phyloP scores from a whole-genome alignment of 2,797 vertebrate genomes.

The Galaxias olidus region DNA sequence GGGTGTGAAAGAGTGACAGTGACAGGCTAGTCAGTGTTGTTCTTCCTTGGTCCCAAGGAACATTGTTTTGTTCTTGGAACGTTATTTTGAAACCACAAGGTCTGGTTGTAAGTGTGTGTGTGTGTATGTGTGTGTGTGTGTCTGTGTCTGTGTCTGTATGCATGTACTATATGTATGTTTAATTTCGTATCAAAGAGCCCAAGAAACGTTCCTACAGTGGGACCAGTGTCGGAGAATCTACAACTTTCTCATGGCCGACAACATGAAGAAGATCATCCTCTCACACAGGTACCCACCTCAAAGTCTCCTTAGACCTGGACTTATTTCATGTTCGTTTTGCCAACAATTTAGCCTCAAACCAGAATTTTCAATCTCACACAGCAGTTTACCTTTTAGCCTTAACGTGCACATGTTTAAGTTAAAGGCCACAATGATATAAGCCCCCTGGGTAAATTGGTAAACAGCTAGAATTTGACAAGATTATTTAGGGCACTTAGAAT shows the following conservation, averaged over 20 bases:
- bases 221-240: conserved; percentile 92
- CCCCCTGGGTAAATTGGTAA: too few relatives aligned
- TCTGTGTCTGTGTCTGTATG: conserved; percentile 16
- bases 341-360: too few relatives aligned
- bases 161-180: background rate
- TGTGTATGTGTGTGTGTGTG: conserved; percentile 3
- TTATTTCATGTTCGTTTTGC: too few relatives aligned
- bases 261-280: conserved; percentile 96
- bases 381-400: too few relatives aligned
- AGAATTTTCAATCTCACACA: too few relatives aligned
- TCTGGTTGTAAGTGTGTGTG: background rate
- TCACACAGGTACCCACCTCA: conserved; percentile 83
- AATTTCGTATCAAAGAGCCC: conserved; percentile 74
- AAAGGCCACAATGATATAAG: too few relatives aligned
- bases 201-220: conserved; percentile 96
- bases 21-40: background rate
- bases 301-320: too few relatives aligned
- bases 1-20: background rate
- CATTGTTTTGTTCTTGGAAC: background rate
- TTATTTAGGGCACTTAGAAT: too few relatives aligned
- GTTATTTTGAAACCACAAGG: background rate
- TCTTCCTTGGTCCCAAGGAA: conserved; percentile 5
- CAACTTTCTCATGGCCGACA: conserved; percentile 93
- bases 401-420: too few relatives aligned
- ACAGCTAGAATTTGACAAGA: too few relatives aligned